Percentiles rank a stretch among this genome's conserved stretches.
These are phyloP conservation scores for Nasonia giraulti DNA, from an alignment of 1,140 invertebrate genomes.

Conservation along the genomic window DNA sequence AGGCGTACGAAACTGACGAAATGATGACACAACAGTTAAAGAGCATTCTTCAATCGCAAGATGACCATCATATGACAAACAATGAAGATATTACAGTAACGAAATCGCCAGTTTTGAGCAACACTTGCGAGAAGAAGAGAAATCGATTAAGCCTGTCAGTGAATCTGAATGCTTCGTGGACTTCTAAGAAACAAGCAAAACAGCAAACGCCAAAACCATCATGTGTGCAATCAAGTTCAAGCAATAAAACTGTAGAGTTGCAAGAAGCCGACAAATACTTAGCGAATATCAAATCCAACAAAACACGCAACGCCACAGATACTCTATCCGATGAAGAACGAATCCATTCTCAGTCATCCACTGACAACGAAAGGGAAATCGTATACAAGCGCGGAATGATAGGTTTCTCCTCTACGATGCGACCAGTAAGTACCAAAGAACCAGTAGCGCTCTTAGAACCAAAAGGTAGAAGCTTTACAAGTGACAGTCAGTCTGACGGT, in stretches of 20 bases:
- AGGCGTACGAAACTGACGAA: conserved; percentile 28
- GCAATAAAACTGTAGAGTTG: conserved; percentile 34
- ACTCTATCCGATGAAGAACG: conserved; percentile 22
- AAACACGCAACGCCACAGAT: conserved; percentile 52
- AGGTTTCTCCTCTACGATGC: not conserved
- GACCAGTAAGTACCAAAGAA: not conserved
- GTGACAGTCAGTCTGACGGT: conserved; percentile 26
- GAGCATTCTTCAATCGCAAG: conserved; percentile 56
- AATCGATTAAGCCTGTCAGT: not conserved
- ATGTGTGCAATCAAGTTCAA: not conserved
- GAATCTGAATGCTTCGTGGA: not conserved
- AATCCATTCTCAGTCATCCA: not conserved
- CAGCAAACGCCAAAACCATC: not conserved
- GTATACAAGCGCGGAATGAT: conserved; percentile 13
- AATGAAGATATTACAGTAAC: not conserved
- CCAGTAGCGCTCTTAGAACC: not conserved
- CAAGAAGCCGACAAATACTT: conserved; percentile 55
- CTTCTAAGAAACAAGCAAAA: not conserved
- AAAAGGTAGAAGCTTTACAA: conserved; percentile 18
- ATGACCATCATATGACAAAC: not conserved
- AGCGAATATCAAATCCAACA: conserved; percentile 46
- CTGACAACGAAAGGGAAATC: not conserved
- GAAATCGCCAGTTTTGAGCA: not conserved
- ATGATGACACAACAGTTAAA: conserved; percentile 59
- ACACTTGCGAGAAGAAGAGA: not conserved